These are phyloP conservation scores for Pristionchus entomophagus DNA, from an alignment of 2,888 invertebrate species.

Conservation along the genomic window DNA sequence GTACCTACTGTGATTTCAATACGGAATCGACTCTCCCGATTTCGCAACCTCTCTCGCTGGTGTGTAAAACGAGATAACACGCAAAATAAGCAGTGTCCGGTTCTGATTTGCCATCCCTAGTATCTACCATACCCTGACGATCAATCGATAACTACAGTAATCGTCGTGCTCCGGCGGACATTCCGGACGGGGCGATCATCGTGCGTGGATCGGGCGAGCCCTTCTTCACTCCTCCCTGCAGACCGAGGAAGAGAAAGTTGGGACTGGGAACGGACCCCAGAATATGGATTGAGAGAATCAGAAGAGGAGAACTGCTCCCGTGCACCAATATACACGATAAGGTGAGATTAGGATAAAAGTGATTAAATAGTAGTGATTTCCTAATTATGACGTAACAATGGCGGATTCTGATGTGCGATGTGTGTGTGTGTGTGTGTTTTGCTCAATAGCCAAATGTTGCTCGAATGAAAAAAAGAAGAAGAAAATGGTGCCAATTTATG, in stretches of 20 bases:
- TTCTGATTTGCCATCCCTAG: too few relatives aligned
- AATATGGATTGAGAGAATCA: slow-evolving; percentile 69
- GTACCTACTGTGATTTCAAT: too few relatives aligned
- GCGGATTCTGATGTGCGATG: too few relatives aligned
- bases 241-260: slow-evolving; percentile 60
- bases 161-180: slow-evolving; percentile 73
- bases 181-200: slow-evolving; percentile 74
- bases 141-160: slow-evolving; percentile 59
- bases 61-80: too few relatives aligned
- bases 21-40: too few relatives aligned
- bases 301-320: slow-evolving; percentile 71
- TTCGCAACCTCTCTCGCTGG: too few relatives aligned
- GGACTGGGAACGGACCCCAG: slow-evolving; percentile 64
- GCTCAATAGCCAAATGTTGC: too few relatives aligned
- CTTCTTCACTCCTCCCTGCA: slow-evolving; percentile 63
- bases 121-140: not conserved
- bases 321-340: slow-evolving; percentile 66
- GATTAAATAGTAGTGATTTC: not conserved
- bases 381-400: not conserved
- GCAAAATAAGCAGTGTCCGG: too few relatives aligned
- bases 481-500: too few relatives aligned
- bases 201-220: slow-evolving; percentile 70
- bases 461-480: too few relatives aligned
- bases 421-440: too few relatives aligned
- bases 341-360: too few relatives aligned